Evolutionary conservation across 1,140 invertebrate species (phyloP), one percentile per base, ranked within the genome.

Genomic region (Cyclina sinensis): DNA sequence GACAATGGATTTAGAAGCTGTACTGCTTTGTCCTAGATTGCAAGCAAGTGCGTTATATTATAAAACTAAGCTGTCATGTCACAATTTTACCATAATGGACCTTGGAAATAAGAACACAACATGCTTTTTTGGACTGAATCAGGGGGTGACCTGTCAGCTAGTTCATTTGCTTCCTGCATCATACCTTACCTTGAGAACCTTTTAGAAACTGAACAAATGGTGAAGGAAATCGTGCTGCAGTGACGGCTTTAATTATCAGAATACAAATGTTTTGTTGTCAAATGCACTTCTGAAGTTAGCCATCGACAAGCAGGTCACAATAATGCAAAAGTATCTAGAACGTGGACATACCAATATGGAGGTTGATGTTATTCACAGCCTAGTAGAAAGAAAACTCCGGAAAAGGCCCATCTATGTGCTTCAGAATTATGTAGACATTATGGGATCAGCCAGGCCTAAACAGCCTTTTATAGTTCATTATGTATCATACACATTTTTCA

Each of bases 291-390:
- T 94, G 21, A 48, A 88, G 48, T 90, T 94, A 37, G 90, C 93
- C 24, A 82, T 65, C 12, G 91, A 90, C 76, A 89, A 85, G 30
- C 91, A 93, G 4, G 90, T 94, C 35, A 89, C 65, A 0, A 94
- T 96, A 65, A 90, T 74, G 12, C 95, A 96, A 90, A 96, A 95
- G 88, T 96, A 90, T 91, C 86, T 96, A 16, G 93, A 94, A 89
- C 91, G 90, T 51, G 95, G 95, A 9, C 95, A 96, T 81, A 95
- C 95, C 30, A 95, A 95, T 80, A 96, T 95, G 94, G 95, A 96
- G 81, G 92, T 91, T 73, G 95, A 96, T 86, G 92, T 91, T 18
- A 92, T 95, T 1, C 95, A 96, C 86, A 83, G 73, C 30, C 68
- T 73, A 1, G 89, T 88, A n/a, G 89, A 89, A 51, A 21, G 62